A percentile compares a stretch with the other conserved stretches of the same genome.
These are phyloP conservation scores for Drosophila leonis DNA, from an alignment of 2,888 invertebrate species.

Conservation along the genomic window DNA sequence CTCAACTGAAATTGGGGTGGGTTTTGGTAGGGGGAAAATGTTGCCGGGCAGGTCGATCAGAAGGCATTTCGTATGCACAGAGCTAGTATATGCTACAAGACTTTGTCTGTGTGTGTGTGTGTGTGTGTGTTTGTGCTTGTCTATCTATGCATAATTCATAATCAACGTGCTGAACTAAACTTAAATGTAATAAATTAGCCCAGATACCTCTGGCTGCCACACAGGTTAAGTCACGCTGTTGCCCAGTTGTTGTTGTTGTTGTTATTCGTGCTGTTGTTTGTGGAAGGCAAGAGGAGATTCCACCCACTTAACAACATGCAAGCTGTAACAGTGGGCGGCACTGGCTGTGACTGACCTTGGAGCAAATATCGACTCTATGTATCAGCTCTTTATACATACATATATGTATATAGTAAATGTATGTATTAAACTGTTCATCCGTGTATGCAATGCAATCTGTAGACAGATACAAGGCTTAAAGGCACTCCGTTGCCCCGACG, in stretches of 20 bases:
- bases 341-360: conserved; percentile 41
- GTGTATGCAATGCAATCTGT: conserved; percentile 35
- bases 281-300: background rate
- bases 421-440: background rate
- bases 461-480: conserved; percentile 20
- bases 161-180: conserved; percentile 24
- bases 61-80: background rate
- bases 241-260: background rate
- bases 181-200: conserved; percentile 27
- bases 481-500: conserved; percentile 14
- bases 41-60: conserved; percentile 9
- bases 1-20: conserved; percentile 22
- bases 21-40: background rate
- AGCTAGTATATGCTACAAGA: conserved; percentile 1
- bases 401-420: background rate
- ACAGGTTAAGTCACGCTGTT: conserved; percentile 23
- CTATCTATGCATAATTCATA: conserved; percentile 41
- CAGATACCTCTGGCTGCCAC: conserved; percentile 8
- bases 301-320: conserved; percentile 20
- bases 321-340: conserved; percentile 25
- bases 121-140: background rate
- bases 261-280: background rate
- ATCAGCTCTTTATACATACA: background rate
- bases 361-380: conserved; percentile 25
- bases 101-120: background rate